Evolutionary conservation across 2,888 invertebrate species (phyloP).

Genomic region (Polietes domitor): DNA sequence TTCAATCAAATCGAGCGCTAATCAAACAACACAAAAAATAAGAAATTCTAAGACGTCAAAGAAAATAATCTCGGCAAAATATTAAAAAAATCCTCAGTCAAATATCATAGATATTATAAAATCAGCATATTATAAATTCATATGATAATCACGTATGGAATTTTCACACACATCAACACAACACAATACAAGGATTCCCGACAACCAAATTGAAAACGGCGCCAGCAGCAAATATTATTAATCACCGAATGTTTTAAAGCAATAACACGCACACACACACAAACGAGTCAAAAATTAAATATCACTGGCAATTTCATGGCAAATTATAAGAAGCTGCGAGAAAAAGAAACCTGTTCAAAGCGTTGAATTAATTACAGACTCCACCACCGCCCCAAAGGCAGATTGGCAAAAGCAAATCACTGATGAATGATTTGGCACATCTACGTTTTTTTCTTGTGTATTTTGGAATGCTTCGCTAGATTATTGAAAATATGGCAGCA

Average conservation of each 20-base stretch:
- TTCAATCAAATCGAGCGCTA: too few species aligned
- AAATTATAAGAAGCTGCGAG: background rate
- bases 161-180: background rate
- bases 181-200: background rate
- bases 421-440: slow-evolving; percentile 5
- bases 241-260: background rate
- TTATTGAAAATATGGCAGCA: background rate
- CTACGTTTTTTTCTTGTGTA: background rate
- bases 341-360: background rate
- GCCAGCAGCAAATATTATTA: background rate
- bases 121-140: too few species aligned
- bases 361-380: background rate
- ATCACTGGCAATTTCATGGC: background rate
- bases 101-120: too few species aligned
- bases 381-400: background rate
- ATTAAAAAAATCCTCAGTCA: too few species aligned
- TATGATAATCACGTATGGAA: background rate
- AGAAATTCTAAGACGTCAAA: too few species aligned
- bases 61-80: too few species aligned
- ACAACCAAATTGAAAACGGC: background rate
- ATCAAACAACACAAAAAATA: too few species aligned
- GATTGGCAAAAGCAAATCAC: background rate
- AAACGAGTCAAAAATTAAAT: background rate
- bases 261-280: too few species aligned
- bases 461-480: too few species aligned